Base-by-base conservation (phyloP, 2,888 invertebrate species). In the Junonia oenone region DNA sequence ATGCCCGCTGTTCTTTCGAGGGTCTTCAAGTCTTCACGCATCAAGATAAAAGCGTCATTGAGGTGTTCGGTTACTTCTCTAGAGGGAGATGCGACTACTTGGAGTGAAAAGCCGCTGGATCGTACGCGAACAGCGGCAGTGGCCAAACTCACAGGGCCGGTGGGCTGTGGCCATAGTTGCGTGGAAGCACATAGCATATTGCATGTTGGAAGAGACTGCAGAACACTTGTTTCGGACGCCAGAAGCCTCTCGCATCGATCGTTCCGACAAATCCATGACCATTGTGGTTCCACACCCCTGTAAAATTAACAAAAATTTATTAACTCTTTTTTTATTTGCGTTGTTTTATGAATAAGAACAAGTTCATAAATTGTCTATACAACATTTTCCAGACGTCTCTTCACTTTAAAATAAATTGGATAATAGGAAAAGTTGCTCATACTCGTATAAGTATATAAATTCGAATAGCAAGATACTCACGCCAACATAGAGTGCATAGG, bases 91-190 rank as follows among this genome's bases (percentile, higher is more conserved):
- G 81, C 64, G 2, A 72, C 52, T 5, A 90, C 75, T 58, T 91
- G 81, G 46, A 92, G 81, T 11, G 82, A 76, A 58, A 94, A 79
- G 48, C 88, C 87, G 56, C 91, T 81, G 13, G 91, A 82, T 52
- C 89, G 82, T 63, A 94, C 93, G 22, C 92, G 91, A 15, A 93
- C 87, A 19, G 93, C 93, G 52, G 92, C 92, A 14, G 92, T 92
- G 62, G 94, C 94, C 19, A 96, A 90, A 61, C 92, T 90, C 27
- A 94, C 92, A 56, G 92, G 92, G 0, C 94, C 94, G 1, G 95
- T 95, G 49, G 96, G 96, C 77, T 93, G 93, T 26, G 96, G 96
- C 96, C 96, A 96, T 22, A 96, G 91, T 66, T 95, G 93, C 26
- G 92, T 91, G 54, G 92, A 91, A 22, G 95, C 95, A 78, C 96